Evolutionary conservation across 2,797 vertebrate species (phyloP), one percentile per base, ranked within the genome.

Genomic region (Sebastes hubbsi): DNA sequence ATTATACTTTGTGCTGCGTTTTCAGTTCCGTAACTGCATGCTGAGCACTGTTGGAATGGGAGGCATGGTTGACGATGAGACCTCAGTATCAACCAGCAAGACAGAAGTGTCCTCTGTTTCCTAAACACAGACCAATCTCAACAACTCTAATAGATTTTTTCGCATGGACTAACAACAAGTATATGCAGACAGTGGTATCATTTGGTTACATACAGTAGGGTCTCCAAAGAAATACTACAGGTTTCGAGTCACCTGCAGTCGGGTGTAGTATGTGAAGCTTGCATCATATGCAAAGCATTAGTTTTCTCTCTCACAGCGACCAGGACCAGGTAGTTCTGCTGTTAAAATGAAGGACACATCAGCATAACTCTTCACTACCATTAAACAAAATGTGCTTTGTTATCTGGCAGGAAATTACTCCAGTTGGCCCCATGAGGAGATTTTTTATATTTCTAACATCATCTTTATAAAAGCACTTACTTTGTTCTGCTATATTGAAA

Each of bases 11-110:
- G 24, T 58, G 25, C 56, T 58, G 25, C 18, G 24, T 36, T 82
- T 72, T 84, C 87, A 97, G 96, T 97, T 97, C 93, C 94, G 95
- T 90, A 96, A 95, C 49, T 96, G 96, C 92, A 97, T 96, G 95
- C 83, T 97, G 80, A 89, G 89, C 69, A 95, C 96, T 0, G 86
- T 97, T 0, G 96, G 96, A 73, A 96, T 97, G 94, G 95, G 96
- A 32, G 94, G 96, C 69, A 89, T 95, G 87, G 96, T 96, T 55
- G 96, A 97, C 2, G 96, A 97, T 8, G 96, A 97, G 0, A 91
- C 92, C 72, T 96, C 96, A 2, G 86, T 95, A 4, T 96, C 95
- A 77, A 83, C 93, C 77, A 96, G 95, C 95, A 96, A 96, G 93
- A 97, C 96, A 5, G 96, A 97, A 91, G 95, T 96, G 63, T 96